These are phyloP conservation scores for Drosophila dunni DNA, from an alignment of 1,140 invertebrate genomes.

Conservation along the genomic window DNA sequence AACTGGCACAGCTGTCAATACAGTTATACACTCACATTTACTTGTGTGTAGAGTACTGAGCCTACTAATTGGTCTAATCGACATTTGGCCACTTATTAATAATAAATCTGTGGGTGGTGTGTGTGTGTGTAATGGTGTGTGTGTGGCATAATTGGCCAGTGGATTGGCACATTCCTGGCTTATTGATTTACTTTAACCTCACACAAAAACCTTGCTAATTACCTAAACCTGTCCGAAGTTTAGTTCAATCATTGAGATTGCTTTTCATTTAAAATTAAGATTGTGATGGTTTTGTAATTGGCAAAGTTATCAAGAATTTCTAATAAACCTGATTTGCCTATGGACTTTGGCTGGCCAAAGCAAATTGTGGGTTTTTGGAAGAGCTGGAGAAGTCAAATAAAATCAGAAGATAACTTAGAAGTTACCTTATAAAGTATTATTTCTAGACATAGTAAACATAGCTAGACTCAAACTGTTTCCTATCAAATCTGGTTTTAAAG, in stretches of 20 bases:
- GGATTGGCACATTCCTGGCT: background rate
- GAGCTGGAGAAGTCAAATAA: too few species aligned
- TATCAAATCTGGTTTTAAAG: background rate
- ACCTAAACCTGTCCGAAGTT: background rate
- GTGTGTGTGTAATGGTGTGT: constrained; percentile 14
- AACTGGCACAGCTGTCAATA: constrained; percentile 69
- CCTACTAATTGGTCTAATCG: constrained; percentile 73
- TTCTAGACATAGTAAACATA: too few species aligned
- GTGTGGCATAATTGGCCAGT: constrained; percentile 60
- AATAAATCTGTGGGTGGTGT: constrained; percentile 61
- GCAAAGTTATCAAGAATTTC: too few species aligned
- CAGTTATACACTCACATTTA: constrained; percentile 17
- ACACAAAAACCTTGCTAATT: constrained; percentile 7
- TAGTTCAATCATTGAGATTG: background rate
- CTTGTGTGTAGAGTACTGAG: background rate
- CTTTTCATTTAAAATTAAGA: background rate
- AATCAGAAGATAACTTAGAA: too few species aligned
- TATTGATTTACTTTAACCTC: constrained; percentile 6
- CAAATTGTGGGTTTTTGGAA: too few species aligned
- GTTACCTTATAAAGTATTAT: too few species aligned
- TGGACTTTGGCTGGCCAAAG: too few species aligned
- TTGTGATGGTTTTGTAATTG: too few species aligned
- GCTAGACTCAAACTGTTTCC: too few species aligned
- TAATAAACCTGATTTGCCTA: too few species aligned
- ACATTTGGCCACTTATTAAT: constrained; percentile 70